Conservation (phyloP, 2,797 vertebrate species). For the Pelochelys cantorii region DNA sequence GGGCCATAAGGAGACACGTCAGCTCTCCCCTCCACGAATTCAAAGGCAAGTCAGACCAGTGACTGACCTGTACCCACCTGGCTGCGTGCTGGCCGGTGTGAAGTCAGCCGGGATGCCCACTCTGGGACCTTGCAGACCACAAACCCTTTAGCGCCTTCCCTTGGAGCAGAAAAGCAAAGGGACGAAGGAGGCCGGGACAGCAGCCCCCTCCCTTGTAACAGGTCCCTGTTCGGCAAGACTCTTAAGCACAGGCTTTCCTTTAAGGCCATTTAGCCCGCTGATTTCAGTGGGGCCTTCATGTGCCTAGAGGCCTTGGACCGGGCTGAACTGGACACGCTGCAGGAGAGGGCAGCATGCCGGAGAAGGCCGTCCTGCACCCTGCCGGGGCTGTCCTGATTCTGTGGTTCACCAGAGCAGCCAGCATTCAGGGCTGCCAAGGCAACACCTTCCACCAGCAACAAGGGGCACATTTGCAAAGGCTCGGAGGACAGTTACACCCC, state of each 20-base stretch:
- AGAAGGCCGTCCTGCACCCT: too few species aligned
- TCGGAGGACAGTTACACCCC: background rate
- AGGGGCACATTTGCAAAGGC: background rate
- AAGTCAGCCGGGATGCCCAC: background rate
- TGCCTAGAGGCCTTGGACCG: background rate
- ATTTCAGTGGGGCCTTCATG: background rate
- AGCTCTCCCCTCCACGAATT: slow-evolving; percentile 9
- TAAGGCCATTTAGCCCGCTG: background rate
- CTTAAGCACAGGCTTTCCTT: background rate
- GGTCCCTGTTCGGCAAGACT: background rate
- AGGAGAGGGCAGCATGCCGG: too few species aligned
- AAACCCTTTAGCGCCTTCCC: too few species aligned
- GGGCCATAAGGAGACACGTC: background rate
- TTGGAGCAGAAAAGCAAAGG: background rate
- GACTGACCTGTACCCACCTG: background rate
- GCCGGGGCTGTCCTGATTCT: background rate
- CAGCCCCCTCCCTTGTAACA: background rate
- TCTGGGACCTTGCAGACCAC: background rate
- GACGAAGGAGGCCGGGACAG: background rate
- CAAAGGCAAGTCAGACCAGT: slow-evolving; percentile 20
- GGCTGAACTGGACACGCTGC: background rate
- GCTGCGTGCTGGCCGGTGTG: background rate
- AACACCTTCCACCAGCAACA: background rate
- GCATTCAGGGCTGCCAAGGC: background rate
- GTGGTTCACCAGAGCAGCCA: background rate